Evolutionary conservation across 2,113 vertebrate species (phyloP).

Genomic region (Scophthalmus maximus): DNA sequence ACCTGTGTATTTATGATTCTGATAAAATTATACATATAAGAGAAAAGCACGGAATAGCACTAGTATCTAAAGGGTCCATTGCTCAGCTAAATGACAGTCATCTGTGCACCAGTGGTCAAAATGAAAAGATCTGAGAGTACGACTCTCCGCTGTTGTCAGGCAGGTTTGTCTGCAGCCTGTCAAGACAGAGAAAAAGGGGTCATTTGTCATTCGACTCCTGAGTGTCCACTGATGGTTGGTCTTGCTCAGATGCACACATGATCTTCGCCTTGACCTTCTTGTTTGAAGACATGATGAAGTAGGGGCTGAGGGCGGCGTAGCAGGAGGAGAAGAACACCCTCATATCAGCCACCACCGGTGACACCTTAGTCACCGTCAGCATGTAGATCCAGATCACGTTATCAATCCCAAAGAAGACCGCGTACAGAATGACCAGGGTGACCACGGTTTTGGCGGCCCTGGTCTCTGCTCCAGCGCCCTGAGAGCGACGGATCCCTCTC

Average conservation of each 20-base stretch:
- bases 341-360: slow-evolving; percentile 82
- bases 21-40: neutral
- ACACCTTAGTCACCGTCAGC: slow-evolving; percentile 82
- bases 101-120: slow-evolving; percentile 18
- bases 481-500: slow-evolving; percentile 67
- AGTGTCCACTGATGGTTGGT: slow-evolving; percentile 49
- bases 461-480: slow-evolving; percentile 69
- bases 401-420: slow-evolving; percentile 84
- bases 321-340: slow-evolving; percentile 86
- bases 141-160: slow-evolving; percentile 6
- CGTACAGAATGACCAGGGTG: slow-evolving; percentile 82
- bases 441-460: slow-evolving; percentile 83
- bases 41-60: neutral
- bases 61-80: slow-evolving; percentile 2
- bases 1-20: slow-evolving; percentile 1
- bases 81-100: slow-evolving; percentile 13
- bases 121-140: slow-evolving; percentile 8
- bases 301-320: slow-evolving; percentile 82
- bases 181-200: slow-evolving; percentile 33
- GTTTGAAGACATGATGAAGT: slow-evolving; percentile 84
- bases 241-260: slow-evolving; percentile 70
- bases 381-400: slow-evolving; percentile 87
- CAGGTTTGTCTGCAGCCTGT: slow-evolving; percentile 28
- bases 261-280: slow-evolving; percentile 83
- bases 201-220: slow-evolving; percentile 69